These are phyloP conservation scores for Trichosurus vulpecula DNA, from an alignment of 2,797 vertebrate genomes.

Conservation along the genomic window DNA sequence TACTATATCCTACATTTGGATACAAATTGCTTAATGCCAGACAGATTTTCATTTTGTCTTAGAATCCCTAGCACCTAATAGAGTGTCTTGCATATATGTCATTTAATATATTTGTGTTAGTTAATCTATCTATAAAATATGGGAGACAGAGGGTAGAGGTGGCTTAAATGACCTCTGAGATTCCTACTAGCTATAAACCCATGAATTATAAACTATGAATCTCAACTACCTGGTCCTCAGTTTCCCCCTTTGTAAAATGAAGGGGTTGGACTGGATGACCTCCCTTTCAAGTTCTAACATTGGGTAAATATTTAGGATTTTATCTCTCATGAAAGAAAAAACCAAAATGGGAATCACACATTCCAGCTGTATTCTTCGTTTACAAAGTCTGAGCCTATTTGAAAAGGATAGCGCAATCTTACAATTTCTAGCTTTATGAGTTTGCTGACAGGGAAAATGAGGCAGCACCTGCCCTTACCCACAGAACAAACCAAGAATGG, in stretches of 20 bases:
- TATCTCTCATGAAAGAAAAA: not conserved
- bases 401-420: not conserved
- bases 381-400: not conserved
- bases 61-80: not conserved
- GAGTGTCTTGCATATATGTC: not conserved
- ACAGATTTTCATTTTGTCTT: not conserved
- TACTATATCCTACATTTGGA: not conserved
- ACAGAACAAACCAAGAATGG: slow-evolving; percentile 51
- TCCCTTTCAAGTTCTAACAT: not conserved
- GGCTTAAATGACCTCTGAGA: not conserved
- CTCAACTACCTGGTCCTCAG: not conserved
- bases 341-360: not conserved
- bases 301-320: not conserved
- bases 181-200: not conserved
- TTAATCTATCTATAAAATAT: not conserved
- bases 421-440: not conserved
- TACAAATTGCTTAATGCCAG: not conserved
- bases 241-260: not conserved
- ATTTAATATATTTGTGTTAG: not conserved
- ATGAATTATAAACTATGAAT: not conserved
- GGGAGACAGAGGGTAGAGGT: not conserved
- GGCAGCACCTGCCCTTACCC: slow-evolving; percentile 19
- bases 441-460: not conserved
- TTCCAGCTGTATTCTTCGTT: not conserved
- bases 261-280: not conserved